A percentile compares a stretch with the other conserved stretches of the same genome.
Conservation (phyloP, 1,140 invertebrate species). For the Triops longicaudatus region DNA sequence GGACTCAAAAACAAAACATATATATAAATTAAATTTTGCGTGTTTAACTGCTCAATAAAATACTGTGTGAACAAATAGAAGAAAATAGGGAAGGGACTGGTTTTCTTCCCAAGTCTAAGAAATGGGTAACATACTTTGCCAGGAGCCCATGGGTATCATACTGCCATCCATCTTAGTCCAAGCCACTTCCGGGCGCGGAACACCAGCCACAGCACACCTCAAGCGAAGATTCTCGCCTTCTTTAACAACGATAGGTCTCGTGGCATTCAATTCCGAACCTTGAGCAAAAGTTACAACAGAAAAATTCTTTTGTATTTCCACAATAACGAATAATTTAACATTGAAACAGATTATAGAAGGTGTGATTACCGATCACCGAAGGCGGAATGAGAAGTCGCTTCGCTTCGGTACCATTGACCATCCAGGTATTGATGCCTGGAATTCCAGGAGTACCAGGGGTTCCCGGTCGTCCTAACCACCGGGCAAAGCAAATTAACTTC, state of each 20-base stretch:
- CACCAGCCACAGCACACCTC: conserved; percentile 63
- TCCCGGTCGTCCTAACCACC: conserved; percentile 29
- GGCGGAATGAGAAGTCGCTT: conserved; percentile 66
- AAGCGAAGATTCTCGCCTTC: conserved; percentile 66
- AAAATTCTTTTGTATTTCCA: not conserved
- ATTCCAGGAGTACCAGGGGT: conserved; percentile 37
- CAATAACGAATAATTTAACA: not conserved
- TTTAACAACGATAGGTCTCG: conserved; percentile 48
- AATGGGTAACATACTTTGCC: conserved; percentile 45
- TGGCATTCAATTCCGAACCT: conserved; percentile 25
- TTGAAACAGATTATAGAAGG: not conserved
- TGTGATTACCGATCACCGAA: conserved; percentile 55
- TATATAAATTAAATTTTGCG: not conserved
- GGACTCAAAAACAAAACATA: too few relatives aligned
- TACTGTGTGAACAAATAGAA: not conserved
- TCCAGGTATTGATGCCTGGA: conserved; percentile 64
- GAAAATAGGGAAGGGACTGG: too few relatives aligned
- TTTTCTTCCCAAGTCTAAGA: not conserved
- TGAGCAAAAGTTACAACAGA: not conserved
- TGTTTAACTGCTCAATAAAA: not conserved
- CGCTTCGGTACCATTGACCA: conserved; percentile 49
- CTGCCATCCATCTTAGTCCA: conserved; percentile 63
- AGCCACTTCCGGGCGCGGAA: conserved; percentile 60
- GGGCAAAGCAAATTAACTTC: too few relatives aligned
- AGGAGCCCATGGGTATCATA: conserved; percentile 51